Base-by-base conservation (phyloP, 2,797 vertebrate species). In the Peromyscus melanophrys region DNA sequence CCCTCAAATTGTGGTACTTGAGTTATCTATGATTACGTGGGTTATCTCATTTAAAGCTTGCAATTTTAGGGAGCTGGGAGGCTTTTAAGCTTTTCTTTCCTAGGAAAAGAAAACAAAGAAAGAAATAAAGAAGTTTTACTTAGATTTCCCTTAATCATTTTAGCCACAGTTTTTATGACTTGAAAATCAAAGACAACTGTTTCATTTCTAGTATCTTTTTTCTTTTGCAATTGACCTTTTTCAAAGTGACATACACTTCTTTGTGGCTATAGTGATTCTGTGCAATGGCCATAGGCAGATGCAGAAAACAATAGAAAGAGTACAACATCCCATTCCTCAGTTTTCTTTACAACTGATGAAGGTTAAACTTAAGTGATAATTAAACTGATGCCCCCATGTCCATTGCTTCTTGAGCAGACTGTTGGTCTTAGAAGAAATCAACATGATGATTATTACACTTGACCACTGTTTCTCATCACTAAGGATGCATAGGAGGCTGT, bases 271-370 rank as follows among this genome's bases (percentile, higher is more conserved):
- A n/a, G 2, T 63, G 40, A 14, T 31, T 27, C 10, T 78, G 31
- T 84, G 1, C 52, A 55, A 23, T 40, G 16, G n/a, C 5, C 13
- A 87, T 52, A 2, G 1, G 17, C 25, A 71, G 49, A 31, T 13
- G 55, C 6, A 8, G 46, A 80, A 69, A 40, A 21, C 27, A 14
- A 84, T 10, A 55, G 9, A 37, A 6, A 40, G 13, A 67, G 73
- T 61, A 52, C 12, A 4, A 14, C 57, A 46, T 71, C 92, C 1
- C 61, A 29, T 77, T 94, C 4, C 55, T 90, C 46, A 59, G 4
- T 17, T 57, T 90, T 88, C 27, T 67, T 76, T 67, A 63, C 75
- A 94, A 91, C 19, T 78, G 14, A 84, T 76, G 9, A 96, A 61
- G 3, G 55, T 75, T 88, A 76, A 92, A 80, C 10, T 77, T 77